A percentile compares a stretch with the other conserved stretches of the same genome.
Conservation (phyloP, 2,113 vertebrate genomes). For the Eupsittula cactorum region DNA sequence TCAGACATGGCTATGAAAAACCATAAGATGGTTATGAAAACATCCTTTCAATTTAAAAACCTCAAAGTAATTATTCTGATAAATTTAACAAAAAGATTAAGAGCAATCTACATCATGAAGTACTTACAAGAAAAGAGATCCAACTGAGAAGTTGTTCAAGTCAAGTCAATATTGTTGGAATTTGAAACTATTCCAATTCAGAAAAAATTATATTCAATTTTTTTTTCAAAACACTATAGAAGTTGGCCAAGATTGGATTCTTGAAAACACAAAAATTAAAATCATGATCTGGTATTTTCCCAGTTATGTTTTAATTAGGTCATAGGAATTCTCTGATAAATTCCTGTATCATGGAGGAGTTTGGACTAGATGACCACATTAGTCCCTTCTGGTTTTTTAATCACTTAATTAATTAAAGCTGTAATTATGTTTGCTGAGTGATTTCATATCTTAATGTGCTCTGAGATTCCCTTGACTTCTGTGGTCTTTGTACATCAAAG, state of each 20-base stretch:
- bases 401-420: slow-evolving; percentile 20
- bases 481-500: not conserved
- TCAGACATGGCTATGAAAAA: not conserved
- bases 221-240: not conserved
- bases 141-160: not conserved
- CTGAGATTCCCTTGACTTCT: not conserved
- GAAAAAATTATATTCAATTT: not conserved
- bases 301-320: not conserved
- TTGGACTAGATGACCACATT: not conserved
- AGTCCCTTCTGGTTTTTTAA: not conserved
- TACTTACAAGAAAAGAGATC: not conserved
- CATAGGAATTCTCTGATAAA: not conserved
- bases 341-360: not conserved
- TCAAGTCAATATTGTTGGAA: not conserved
- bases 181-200: not conserved
- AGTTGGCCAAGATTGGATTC: not conserved
- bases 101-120: not conserved
- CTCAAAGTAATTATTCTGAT: not conserved
- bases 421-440: not conserved
- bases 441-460: not conserved
- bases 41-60: not conserved
- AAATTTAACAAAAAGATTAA: not conserved
- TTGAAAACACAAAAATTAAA: not conserved
- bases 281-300: not conserved
- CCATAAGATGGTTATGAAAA: not conserved